phyloP scores from a whole-genome alignment of 2,797 vertebrate genomes.

The Ctenosaura bakeri region DNA sequence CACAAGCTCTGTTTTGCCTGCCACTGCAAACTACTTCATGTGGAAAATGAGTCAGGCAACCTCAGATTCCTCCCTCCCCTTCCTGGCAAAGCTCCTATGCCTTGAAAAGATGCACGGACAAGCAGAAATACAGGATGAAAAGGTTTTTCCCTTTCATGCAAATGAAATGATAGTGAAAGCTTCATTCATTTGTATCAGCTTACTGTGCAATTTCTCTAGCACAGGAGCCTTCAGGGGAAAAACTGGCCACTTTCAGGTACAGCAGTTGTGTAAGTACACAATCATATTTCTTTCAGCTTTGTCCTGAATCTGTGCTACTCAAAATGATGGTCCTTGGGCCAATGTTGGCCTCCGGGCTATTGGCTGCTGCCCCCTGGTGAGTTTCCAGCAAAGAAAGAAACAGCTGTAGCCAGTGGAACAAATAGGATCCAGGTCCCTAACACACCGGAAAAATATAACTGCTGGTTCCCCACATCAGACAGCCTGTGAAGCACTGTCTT shows the following conservation, averaged over 20 bases:
- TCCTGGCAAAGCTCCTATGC: not conserved
- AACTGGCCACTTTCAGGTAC: not conserved
- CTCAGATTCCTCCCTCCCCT: not conserved
- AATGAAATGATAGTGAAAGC: not conserved
- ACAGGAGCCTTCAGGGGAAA: not conserved
- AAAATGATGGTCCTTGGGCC: no score
- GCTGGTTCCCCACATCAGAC: no score
- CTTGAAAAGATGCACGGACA: not conserved
- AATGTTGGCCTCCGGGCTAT: no score
- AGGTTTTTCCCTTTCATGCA: not conserved
- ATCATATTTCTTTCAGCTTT: not conserved
- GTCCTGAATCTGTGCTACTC: not conserved
- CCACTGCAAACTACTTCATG: conserved; percentile 6
- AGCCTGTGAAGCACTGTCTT: no score
- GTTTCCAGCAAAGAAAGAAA: not conserved
- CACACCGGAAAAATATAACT: no score
- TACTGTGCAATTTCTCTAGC: conserved; percentile 4
- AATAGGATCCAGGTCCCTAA: no score
- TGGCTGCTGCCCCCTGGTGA: no score
- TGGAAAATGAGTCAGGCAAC: conserved; percentile 18
- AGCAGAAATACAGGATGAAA: not conserved
- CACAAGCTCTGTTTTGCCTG: conserved; percentile 10
- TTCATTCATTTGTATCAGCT: not conserved
- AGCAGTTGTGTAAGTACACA: not conserved
- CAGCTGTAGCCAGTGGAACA: not conserved